These are phyloP conservation scores for Ascidia mentula DNA, from an alignment of 23 tunicate genomes.

Conservation along the genomic window DNA sequence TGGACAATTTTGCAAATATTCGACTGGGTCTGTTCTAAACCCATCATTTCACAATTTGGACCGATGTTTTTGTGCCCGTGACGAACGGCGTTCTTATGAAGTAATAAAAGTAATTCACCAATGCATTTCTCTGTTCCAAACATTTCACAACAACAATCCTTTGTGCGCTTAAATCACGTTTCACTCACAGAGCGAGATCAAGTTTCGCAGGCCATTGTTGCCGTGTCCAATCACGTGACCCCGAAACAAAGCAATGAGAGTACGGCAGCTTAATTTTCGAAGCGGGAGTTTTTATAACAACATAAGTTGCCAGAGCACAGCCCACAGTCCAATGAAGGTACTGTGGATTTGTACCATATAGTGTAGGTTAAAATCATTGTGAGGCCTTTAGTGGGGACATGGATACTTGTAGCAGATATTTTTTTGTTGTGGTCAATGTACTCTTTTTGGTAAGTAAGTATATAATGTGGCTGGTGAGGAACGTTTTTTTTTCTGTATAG, in stretches of 20 bases:
- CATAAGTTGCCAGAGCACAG: not conserved
- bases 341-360: too few relatives aligned
- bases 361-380: not conserved
- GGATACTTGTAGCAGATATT: not conserved
- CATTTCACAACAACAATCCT: not conserved
- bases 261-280: not conserved
- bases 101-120: too few relatives aligned
- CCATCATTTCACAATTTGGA: not conserved
- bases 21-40: not conserved
- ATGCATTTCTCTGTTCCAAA: not conserved
- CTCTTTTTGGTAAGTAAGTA: conserved; percentile 8
- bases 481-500: too few relatives aligned
- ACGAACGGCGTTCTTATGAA: too few relatives aligned
- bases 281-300: not conserved
- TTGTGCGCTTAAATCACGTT: not conserved
- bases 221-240: not conserved
- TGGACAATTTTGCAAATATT: not conserved
- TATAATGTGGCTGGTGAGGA: too few relatives aligned
- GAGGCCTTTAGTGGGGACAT: not conserved
- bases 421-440: not conserved
- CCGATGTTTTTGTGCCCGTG: not conserved
- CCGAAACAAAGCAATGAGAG: not conserved
- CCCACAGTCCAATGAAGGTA: too few relatives aligned
- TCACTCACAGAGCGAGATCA: not conserved
- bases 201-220: not conserved